These are phyloP conservation scores for Heliangelus exortis DNA, from an alignment of 2,797 vertebrate genomes.

Conservation along the genomic window DNA sequence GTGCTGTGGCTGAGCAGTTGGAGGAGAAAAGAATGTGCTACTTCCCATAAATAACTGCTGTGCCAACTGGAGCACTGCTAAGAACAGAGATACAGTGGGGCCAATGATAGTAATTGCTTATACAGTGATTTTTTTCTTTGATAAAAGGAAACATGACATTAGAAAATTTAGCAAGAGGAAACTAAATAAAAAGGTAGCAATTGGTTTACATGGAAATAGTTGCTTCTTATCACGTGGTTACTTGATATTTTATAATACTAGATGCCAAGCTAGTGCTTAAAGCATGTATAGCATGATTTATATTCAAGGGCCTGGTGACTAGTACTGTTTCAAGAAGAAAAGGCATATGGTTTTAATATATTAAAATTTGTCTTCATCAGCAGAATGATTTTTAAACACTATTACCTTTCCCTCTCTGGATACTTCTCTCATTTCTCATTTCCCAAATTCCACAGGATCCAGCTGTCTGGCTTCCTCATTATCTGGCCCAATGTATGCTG, in stretches of 20 bases:
- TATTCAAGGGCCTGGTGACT: not conserved
- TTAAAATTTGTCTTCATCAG: constrained; percentile 11
- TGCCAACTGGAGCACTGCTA: not conserved
- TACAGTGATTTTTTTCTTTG: not conserved
- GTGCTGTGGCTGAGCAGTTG: not conserved
- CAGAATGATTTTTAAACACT: constrained; percentile 11
- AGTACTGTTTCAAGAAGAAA: constrained; percentile 10
- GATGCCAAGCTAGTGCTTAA: not conserved
- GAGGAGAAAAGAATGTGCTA: not conserved
- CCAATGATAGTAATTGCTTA: not conserved
- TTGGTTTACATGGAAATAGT: not conserved
- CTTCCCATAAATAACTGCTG: not conserved
- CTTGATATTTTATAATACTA: not conserved
- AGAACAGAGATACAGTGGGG: not conserved
- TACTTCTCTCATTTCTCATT: not conserved
- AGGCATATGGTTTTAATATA: constrained; percentile 38
- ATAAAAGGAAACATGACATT: not conserved
- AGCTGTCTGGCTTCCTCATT: constrained; percentile 43
- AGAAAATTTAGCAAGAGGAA: not conserved
- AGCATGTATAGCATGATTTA: not conserved
- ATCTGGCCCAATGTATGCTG: not conserved
- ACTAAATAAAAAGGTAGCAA: not conserved
- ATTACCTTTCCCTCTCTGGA: not conserved
- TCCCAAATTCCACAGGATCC: constrained; percentile 16
- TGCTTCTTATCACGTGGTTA: not conserved